A percentile compares a stretch with the other conserved stretches of the same genome.
phyloP scores from a whole-genome alignment of 2,888 invertebrate species.

The Hypomecis atomaria region DNA sequence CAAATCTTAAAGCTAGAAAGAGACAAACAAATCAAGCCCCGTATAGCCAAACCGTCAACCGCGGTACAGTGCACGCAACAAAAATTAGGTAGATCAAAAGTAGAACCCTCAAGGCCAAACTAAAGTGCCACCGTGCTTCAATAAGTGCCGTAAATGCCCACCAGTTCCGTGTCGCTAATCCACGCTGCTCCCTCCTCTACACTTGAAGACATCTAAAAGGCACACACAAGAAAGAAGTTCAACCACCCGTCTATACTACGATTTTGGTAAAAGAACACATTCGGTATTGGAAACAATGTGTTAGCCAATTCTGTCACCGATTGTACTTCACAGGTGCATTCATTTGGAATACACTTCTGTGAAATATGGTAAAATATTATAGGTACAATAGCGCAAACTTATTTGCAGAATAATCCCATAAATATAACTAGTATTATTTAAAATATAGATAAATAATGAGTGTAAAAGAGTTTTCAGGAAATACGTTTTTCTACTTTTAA shows the following conservation, averaged over 20 bases:
- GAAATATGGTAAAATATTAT: neutral
- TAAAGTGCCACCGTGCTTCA: constrained; percentile 55
- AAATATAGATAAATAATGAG: no score
- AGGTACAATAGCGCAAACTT: no score
- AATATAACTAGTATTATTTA: no score
- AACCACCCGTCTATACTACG: constrained; percentile 5
- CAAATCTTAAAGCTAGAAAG: constrained; percentile 5
- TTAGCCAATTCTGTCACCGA: neutral
- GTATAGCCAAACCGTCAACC: constrained; percentile 15
- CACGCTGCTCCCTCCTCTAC: constrained; percentile 76
- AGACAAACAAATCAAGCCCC: constrained; percentile 11
- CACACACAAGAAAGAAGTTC: constrained; percentile 31
- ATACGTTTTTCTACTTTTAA: no score
- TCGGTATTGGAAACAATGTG: neutral
- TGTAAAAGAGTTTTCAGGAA: no score
- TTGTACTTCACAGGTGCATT: neutral
- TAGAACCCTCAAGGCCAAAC: constrained; percentile 52
- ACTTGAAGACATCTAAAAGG: constrained; percentile 76
- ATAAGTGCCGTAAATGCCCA: constrained; percentile 71
- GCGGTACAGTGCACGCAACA: constrained; percentile 33
- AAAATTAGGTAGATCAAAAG: constrained; percentile 42
- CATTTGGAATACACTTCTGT: constrained; percentile 8
- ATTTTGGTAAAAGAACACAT: neutral
- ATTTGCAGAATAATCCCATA: no score
- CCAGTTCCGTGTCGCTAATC: constrained; percentile 81